Evolutionary conservation across 2,888 invertebrate genomes (phyloP), one percentile per base, ranked within the genome.

Genomic region (Bugulina stolonifera): DNA sequence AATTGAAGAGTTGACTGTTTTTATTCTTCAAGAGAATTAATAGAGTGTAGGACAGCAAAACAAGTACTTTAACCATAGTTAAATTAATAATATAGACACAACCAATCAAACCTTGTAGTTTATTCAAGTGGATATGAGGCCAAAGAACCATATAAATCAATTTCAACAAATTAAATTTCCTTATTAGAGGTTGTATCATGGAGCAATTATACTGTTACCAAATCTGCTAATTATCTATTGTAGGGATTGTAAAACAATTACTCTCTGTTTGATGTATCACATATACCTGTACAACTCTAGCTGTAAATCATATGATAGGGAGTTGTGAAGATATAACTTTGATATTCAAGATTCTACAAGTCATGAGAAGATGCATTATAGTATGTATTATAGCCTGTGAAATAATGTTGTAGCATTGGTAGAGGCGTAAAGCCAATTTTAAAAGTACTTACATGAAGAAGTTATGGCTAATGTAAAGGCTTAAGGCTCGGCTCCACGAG

Each of bases 241-340:
- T 18, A 10, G 32, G 10, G 64, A 27, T 34, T 25, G 64, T 64
- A 64, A 64, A 64, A 32, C 32, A 25, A 64, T 27, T 32, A 32
- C 32, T 27, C 10, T 1, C 5, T 64, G 64, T 64, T 64, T 64
- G 64, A 64, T 64, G 64, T 64, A n/a, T 25, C 29, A 29, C 32
- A 34, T 27, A 10, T 32, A 64, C 32, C 27, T 27, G 1, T 32
- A 14, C 32, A 29, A 14, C 32, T 25, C 5, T 27, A 29, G 64
- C 64, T 43, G 43, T 43, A 43, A 43, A 43, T 43, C 43, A 43
- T 43, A 18, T 43, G 5, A 10, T 43, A 18, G 10, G 5, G 43
- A 43, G 43, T 18, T 10, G 18, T 43, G 18, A 43, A 43, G 18
- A 10, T 43, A 43, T 5, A 43, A 43, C 43, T 43, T 43, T 43